A percentile compares a stretch with the other conserved stretches of the same genome.
These are phyloP conservation scores for Mechanitis mazaeus DNA, from an alignment of 2,888 invertebrate genomes.

Conservation along the genomic window DNA sequence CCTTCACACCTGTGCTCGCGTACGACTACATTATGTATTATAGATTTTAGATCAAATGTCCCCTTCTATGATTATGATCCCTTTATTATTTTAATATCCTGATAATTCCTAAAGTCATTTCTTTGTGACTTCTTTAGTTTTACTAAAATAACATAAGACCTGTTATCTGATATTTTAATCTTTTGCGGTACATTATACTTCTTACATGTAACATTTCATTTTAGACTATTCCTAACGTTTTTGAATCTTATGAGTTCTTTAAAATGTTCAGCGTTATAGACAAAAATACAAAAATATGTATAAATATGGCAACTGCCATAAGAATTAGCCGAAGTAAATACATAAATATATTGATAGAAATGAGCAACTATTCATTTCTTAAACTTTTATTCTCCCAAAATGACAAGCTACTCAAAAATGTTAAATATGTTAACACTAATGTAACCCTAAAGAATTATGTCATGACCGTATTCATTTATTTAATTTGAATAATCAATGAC, in stretches of 20 bases:
- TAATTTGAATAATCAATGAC: not conserved
- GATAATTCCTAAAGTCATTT: too few relatives aligned
- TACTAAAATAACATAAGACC: too few relatives aligned
- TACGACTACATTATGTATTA: not conserved
- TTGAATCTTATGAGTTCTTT: not conserved
- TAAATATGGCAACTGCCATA: too few relatives aligned
- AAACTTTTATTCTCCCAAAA: too few relatives aligned
- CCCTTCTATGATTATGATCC: not conserved
- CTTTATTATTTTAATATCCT: too few relatives aligned
- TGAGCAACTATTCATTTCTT: too few relatives aligned
- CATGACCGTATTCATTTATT: not conserved
- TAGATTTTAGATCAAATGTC: not conserved
- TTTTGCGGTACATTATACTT: not conserved
- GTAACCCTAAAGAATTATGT: not conserved
- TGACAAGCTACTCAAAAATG: too few relatives aligned
- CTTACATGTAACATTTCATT: not conserved
- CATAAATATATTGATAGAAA: too few relatives aligned
- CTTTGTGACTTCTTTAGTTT: too few relatives aligned
- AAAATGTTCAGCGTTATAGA: not conserved
- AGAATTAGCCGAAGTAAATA: too few relatives aligned
- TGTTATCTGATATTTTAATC: not conserved
- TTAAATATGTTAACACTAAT: too few relatives aligned
- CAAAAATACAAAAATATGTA: not conserved
- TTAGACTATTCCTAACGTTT: not conserved
- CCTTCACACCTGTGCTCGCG: conserved; percentile 1